These are phyloP conservation scores for Macrosoma leucophasiata DNA, from an alignment of 2,888 invertebrate genomes.

Conservation along the genomic window DNA sequence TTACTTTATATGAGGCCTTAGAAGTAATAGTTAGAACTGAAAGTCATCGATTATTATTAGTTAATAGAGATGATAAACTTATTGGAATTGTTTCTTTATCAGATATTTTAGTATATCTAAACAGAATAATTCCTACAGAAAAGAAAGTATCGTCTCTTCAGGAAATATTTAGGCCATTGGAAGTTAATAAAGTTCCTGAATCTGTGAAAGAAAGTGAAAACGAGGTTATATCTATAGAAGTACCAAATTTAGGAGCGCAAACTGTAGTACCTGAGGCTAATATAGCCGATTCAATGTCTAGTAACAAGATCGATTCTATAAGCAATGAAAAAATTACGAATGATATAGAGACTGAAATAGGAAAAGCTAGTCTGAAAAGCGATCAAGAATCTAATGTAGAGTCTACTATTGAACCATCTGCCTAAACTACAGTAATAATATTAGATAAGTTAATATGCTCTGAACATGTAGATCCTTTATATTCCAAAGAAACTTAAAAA, in stretches of 20 bases:
- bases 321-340: conserved; percentile 19
- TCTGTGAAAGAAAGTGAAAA: conserved; percentile 62
- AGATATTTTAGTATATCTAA: conserved; percentile 70
- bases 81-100: conserved; percentile 68
- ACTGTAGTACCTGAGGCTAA: conserved; percentile 43
- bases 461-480: conserved; percentile 31
- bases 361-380: conserved; percentile 30
- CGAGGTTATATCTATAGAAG: conserved; percentile 60
- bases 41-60: conserved; percentile 77
- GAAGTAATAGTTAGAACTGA: conserved; percentile 94
- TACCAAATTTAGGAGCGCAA: conserved; percentile 46
- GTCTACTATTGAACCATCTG: conserved; percentile 12
- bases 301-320: conserved; percentile 18
- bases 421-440: conserved; percentile 22
- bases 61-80: conserved; percentile 67
- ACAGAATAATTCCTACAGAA: conserved; percentile 68
- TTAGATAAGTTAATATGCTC: conserved; percentile 23
- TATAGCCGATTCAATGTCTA: conserved; percentile 26
- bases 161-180: conserved; percentile 67
- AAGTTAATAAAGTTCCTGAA: conserved; percentile 65
- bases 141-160: conserved; percentile 68
- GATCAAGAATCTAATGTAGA: conserved; percentile 30
- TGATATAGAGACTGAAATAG: conserved; percentile 27
- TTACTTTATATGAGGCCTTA: conserved; percentile 89
- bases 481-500: conserved; percentile 72